Conservation (phyloP, 2,888 invertebrate species). For the Brachylomia viminalis region DNA sequence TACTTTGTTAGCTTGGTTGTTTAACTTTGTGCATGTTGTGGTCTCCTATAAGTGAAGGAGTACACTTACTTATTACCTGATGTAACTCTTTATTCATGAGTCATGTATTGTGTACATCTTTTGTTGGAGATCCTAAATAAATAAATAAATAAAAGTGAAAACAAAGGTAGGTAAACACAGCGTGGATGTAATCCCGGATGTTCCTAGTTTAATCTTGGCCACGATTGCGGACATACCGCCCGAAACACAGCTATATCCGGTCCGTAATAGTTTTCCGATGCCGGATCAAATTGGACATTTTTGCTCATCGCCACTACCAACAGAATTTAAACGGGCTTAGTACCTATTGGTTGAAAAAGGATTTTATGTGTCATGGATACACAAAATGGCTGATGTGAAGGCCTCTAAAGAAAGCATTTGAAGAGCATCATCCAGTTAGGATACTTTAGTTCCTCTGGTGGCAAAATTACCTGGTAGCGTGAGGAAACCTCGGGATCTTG, state of each 20-base stretch:
- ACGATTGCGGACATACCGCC: constrained; percentile 12
- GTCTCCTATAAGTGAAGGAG: no score
- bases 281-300: constrained; percentile 39
- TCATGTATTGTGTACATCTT: no score
- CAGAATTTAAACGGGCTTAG: neutral
- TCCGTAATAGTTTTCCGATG: constrained; percentile 46
- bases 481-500: neutral
- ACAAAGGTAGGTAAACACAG: neutral
- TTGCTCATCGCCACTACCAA: neutral
- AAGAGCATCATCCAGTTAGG: neutral
- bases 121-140: no score
- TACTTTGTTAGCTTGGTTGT: no score
- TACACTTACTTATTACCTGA: no score
- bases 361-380: neutral
- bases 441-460: neutral
- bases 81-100: no score
- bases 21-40: no score
- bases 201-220: constrained; percentile 43
- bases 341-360: neutral
- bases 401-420: neutral
- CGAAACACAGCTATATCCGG: constrained; percentile 38
- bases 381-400: neutral
- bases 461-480: neutral
- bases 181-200: neutral
- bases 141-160: neutral